These are phyloP conservation scores for Acholoe squamosa DNA, from an alignment of 2,888 invertebrate species.

Conservation along the genomic window DNA sequence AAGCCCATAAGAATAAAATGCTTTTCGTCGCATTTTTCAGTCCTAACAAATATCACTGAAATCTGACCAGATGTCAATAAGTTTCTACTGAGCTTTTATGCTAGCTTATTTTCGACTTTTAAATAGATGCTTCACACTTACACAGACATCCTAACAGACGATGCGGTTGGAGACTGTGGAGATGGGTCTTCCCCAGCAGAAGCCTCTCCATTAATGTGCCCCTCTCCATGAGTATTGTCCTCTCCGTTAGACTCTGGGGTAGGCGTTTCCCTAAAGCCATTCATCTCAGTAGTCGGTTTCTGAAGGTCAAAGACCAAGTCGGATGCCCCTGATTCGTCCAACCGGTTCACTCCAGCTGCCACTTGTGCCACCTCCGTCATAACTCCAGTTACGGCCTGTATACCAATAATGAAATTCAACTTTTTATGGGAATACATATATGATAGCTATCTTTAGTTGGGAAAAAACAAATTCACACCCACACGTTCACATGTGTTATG, in stretches of 20 bases:
- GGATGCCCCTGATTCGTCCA: constrained; percentile 1
- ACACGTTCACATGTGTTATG: no score
- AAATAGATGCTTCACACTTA: constrained; percentile 71
- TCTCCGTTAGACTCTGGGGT: neutral
- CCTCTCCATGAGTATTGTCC: neutral
- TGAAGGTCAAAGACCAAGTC: constrained; percentile 15
- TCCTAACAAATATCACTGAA: no score
- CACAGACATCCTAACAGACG: constrained; percentile 72
- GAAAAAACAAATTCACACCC: no score
- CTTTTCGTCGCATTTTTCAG: no score
- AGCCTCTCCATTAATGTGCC: neutral
- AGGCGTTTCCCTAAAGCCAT: neutral
- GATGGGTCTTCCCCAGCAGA: neutral
- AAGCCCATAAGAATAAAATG: no score
- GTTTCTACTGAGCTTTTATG: no score
- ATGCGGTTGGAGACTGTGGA: neutral
- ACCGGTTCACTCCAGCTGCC: constrained; percentile 46
- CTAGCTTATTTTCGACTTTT: no score
- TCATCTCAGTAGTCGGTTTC: neutral
- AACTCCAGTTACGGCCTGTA: constrained; percentile 48
- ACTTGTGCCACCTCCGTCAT: constrained; percentile 63
- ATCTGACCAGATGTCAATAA: no score
- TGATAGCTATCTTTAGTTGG: no score
- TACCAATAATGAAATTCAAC: no score
- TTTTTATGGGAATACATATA: no score